Conservation (phyloP, 2,113 vertebrate genomes). For the Climacteris rufus region DNA sequence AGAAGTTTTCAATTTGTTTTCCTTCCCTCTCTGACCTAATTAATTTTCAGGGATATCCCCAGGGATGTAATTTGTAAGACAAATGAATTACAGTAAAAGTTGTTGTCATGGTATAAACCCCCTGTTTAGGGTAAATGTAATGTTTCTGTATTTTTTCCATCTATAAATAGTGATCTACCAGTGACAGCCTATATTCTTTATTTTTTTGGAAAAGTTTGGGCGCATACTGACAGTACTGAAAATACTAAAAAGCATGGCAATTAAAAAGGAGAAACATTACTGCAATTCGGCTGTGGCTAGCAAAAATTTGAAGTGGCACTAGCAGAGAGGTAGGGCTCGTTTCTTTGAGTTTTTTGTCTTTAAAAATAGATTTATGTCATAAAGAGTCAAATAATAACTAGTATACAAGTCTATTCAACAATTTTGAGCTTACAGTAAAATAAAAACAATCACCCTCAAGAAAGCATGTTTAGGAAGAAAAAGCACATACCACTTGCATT, state of each 20-base stretch:
- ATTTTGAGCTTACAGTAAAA: not conserved
- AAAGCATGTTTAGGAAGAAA: not conserved
- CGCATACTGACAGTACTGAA: not conserved
- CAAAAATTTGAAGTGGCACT: not conserved
- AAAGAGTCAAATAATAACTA: not conserved
- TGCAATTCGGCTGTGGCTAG: not conserved
- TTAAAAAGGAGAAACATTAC: not conserved
- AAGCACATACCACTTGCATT: not conserved
- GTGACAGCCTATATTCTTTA: not conserved
- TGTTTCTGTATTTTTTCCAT: not conserved
- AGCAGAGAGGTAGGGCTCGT: not conserved
- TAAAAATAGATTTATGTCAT: not conserved
- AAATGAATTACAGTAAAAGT: slow-evolving; percentile 49
- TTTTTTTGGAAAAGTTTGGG: not conserved
- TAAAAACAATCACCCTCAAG: not conserved
- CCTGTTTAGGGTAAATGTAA: slow-evolving; percentile 42
- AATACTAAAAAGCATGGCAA: not conserved
- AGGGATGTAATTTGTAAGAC: slow-evolving; percentile 35
- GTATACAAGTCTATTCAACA: not conserved
- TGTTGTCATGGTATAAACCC: slow-evolving; percentile 11
- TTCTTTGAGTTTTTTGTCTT: not conserved
- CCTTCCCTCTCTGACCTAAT: slow-evolving; percentile 40
- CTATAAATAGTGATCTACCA: not conserved
- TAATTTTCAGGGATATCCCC: slow-evolving; percentile 41
- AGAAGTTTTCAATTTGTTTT: slow-evolving; percentile 53